A percentile compares a stretch with the other conserved stretches of the same genome.
Conservation (phyloP, 1,140 invertebrate species). For the Hesperophylax magnus region DNA sequence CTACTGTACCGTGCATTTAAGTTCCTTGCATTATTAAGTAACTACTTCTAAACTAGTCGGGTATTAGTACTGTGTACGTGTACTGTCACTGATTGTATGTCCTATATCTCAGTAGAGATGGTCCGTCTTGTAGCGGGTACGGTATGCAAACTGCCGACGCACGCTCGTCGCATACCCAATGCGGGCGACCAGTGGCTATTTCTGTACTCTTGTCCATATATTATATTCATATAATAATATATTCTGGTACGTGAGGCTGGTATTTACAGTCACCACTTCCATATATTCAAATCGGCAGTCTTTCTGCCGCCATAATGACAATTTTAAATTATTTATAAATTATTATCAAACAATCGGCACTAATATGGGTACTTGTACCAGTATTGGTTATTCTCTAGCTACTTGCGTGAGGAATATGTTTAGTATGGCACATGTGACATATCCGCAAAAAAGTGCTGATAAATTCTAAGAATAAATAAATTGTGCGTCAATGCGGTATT, state of each 20-base stretch:
- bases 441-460: not conserved
- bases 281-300: slow-evolving; percentile 27
- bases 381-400: not conserved
- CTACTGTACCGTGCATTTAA: not conserved
- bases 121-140: not conserved
- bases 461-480: not conserved
- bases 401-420: too few species aligned
- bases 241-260: not conserved
- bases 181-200: not conserved
- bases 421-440: not conserved
- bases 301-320: not conserved
- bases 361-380: not conserved
- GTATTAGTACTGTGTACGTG: not conserved
- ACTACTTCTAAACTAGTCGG: not conserved
- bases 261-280: not conserved
- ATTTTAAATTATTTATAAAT: not conserved
- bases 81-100: too few species aligned
- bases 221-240: too few species aligned
- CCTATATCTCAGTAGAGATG: slow-evolving; percentile 8
- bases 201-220: not conserved
- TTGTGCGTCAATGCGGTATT: not conserved
- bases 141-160: slow-evolving; percentile 18
- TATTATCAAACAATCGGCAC: not conserved
- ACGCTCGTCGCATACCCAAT: slow-evolving; percentile 13
- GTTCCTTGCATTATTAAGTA: not conserved